phyloP scores from a whole-genome alignment of 1,140 invertebrate genomes.

The Drosophila ambigua region DNA sequence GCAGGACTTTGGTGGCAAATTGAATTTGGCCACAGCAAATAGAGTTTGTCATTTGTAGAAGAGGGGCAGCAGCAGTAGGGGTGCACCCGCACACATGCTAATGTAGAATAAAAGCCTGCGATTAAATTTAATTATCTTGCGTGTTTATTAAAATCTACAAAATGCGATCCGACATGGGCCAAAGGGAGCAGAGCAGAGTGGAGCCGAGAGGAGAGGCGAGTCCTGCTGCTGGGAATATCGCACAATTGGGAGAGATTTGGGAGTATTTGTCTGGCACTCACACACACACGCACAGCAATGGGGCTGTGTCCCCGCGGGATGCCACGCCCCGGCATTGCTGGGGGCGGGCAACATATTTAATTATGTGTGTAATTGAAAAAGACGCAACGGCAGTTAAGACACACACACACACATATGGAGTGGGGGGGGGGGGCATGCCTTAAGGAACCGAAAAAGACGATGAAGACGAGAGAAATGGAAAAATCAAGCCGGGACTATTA shows the following conservation, averaged over 20 bases:
- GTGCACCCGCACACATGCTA: conserved; percentile 49
- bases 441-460: conserved; percentile 24
- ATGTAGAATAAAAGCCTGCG: conserved; percentile 73
- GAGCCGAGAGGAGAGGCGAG: no score
- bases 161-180: conserved; percentile 47
- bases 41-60: conserved; percentile 51
- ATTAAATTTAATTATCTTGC: conserved; percentile 77
- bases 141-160: conserved; percentile 78
- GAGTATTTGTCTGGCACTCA: conserved; percentile 44
- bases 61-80: not conserved
- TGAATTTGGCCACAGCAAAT: conserved; percentile 74
- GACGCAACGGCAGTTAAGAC: conserved; percentile 73
- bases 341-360: conserved; percentile 68
- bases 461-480: conserved; percentile 22
- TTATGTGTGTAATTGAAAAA: conserved; percentile 81
- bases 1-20: conserved; percentile 63
- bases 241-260: conserved; percentile 74
- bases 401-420: conserved; percentile 8
- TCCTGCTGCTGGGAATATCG: conserved; percentile 28
- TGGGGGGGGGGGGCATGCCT: not conserved
- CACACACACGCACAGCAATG: not conserved
- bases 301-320: conserved; percentile 36
- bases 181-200: not conserved
- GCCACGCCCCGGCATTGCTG: conserved; percentile 27
- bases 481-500: conserved; percentile 66